phyloP scores from a whole-genome alignment of 2,888 invertebrate genomes.

The Epinotia nisella region DNA sequence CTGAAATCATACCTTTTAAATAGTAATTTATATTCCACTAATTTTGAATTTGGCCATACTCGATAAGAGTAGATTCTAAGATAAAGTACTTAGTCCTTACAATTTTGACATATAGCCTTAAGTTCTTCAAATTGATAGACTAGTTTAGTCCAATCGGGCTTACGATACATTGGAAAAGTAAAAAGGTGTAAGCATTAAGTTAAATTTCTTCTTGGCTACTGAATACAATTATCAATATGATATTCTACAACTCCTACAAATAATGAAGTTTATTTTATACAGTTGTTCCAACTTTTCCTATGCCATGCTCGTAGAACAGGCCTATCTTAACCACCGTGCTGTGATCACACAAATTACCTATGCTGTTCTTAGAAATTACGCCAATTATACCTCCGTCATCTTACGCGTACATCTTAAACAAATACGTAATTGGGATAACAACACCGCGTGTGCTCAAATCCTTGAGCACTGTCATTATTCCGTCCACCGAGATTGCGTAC shows the following conservation, averaged over 20 bases:
- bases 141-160: too few relatives aligned
- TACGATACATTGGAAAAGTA: too few relatives aligned
- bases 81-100: too few relatives aligned
- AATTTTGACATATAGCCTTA: too few relatives aligned
- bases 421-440: slow-evolving; percentile 39
- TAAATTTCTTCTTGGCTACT: too few relatives aligned
- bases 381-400: slow-evolving; percentile 24
- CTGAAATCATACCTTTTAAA: too few relatives aligned
- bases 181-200: too few relatives aligned
- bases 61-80: too few relatives aligned
- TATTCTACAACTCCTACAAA: not conserved
- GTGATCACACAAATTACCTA: slow-evolving; percentile 26
- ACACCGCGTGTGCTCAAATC: slow-evolving; percentile 10
- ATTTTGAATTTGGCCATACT: too few relatives aligned
- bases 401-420: slow-evolving; percentile 40
- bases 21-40: too few relatives aligned
- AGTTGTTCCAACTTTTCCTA: slow-evolving; percentile 5
- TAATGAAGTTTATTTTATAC: not conserved
- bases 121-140: too few relatives aligned
- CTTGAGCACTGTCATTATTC: slow-evolving; percentile 35
- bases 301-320: not conserved
- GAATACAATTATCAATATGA: not conserved
- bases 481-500: slow-evolving; percentile 18
- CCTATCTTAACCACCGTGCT: slow-evolving; percentile 13
- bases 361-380: slow-evolving; percentile 25